Percentiles rank a stretch among this genome's conserved stretches.
phyloP scores from a whole-genome alignment of 2,797 vertebrate species.

The Sebastes paucispinis region DNA sequence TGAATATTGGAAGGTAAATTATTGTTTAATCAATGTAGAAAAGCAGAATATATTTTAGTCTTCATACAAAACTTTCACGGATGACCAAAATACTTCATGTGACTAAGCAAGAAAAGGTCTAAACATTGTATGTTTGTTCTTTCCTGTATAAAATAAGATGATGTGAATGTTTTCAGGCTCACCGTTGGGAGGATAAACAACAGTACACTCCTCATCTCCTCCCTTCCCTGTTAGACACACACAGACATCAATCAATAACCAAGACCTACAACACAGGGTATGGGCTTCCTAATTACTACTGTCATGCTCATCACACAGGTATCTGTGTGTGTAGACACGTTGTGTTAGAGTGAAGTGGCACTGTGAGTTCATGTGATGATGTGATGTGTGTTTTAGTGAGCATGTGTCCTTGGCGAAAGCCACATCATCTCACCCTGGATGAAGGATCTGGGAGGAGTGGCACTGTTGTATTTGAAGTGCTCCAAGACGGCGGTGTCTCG shows the following conservation, averaged over 20 bases:
- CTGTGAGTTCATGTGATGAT: background rate
- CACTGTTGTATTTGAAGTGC: constrained; percentile 96
- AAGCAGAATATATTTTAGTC: background rate
- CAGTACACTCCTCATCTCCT: constrained; percentile 88
- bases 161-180: constrained; percentile 56
- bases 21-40: background rate
- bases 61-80: background rate
- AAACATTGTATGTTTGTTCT: background rate
- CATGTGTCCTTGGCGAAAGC: background rate
- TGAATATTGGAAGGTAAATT: background rate
- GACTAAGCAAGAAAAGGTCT: background rate
- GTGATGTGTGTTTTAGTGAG: background rate
- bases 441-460: constrained; percentile 93
- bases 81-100: background rate
- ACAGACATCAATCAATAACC: background rate
- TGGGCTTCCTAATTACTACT: background rate
- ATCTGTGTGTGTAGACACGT: background rate
- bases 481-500: constrained; percentile 93
- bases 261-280: background rate
- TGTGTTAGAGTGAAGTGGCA: background rate
- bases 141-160: background rate
- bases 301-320: background rate
- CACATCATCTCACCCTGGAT: constrained; percentile 86
- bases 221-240: constrained; percentile 84
- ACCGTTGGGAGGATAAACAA: constrained; percentile 98